Evolutionary conservation across 2,888 invertebrate genomes (phyloP).

Genomic region (Ctenicera cuprea): DNA sequence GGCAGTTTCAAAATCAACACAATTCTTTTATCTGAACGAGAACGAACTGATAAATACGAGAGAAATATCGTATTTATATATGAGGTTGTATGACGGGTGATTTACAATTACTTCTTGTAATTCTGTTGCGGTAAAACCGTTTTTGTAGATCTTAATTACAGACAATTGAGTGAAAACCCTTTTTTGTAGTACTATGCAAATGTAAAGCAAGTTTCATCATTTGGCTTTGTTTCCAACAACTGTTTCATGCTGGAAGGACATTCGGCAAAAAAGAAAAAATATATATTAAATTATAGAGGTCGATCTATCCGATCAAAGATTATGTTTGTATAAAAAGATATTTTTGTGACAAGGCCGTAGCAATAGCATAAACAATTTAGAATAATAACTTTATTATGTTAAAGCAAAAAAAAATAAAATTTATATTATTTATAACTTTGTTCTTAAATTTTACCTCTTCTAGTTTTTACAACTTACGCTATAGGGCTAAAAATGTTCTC

Average conservation of each 20-base stretch:
- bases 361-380: neutral
- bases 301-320: neutral
- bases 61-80: constrained; percentile 7
- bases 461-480: too few species aligned
- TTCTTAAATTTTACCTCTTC: too few species aligned
- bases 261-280: neutral
- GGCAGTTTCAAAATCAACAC: neutral
- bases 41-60: neutral
- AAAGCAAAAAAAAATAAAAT: too few species aligned
- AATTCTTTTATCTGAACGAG: neutral
- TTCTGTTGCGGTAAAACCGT: constrained; percentile 1
- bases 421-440: too few species aligned
- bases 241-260: neutral
- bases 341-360: neutral
- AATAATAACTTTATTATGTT: neutral
- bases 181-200: constrained; percentile 12
- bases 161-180: constrained; percentile 14
- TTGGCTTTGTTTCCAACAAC: neutral
- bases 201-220: constrained; percentile 18
- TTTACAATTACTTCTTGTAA: constrained; percentile 25
- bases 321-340: neutral
- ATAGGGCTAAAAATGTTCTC: too few species aligned
- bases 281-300: neutral
- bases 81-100: neutral
- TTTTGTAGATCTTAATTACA: neutral